Conservation (phyloP, 1,140 invertebrate species). For the Drosophila saltans region DNA sequence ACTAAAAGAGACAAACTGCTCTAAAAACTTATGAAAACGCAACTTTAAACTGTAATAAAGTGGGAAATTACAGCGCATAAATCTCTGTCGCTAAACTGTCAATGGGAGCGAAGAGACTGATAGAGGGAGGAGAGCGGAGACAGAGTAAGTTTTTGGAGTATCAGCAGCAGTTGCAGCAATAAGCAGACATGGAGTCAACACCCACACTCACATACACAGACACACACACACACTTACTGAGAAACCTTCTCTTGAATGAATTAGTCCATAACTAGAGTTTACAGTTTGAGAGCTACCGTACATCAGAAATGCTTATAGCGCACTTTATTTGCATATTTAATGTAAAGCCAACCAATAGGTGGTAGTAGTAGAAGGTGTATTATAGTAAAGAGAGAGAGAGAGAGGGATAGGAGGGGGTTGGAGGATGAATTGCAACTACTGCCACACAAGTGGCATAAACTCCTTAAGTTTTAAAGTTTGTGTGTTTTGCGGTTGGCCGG, state of each 20-base stretch:
- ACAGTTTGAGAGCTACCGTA: constrained; percentile 73
- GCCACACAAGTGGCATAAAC: constrained; percentile 54
- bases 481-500: constrained; percentile 21
- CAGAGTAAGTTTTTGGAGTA: constrained; percentile 13
- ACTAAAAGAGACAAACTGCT: constrained; percentile 58
- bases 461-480: constrained; percentile 15
- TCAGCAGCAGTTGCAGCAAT: constrained; percentile 24
- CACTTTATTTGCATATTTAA: constrained; percentile 57
- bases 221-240: constrained; percentile 14
- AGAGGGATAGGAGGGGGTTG: background rate
- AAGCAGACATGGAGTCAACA: constrained; percentile 53
- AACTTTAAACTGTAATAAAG: constrained; percentile 81
- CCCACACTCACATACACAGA: constrained; percentile 39
- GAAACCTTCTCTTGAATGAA: constrained; percentile 63
- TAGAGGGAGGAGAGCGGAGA: constrained; percentile 25
- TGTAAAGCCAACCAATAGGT: constrained; percentile 21
- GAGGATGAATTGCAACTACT: constrained; percentile 18
- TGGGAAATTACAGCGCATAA: constrained; percentile 79
- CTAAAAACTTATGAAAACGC: constrained; percentile 74
- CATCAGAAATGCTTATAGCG: constrained; percentile 12
- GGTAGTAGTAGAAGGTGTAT: background rate
- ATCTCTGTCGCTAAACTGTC: constrained; percentile 76
- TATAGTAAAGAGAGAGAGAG: background rate
- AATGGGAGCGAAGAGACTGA: constrained; percentile 29
- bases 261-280: constrained; percentile 61